A percentile compares a stretch with the other conserved stretches of the same genome.
Conservation (phyloP, 1,140 invertebrate genomes). For the Drosophila elegans region DNA sequence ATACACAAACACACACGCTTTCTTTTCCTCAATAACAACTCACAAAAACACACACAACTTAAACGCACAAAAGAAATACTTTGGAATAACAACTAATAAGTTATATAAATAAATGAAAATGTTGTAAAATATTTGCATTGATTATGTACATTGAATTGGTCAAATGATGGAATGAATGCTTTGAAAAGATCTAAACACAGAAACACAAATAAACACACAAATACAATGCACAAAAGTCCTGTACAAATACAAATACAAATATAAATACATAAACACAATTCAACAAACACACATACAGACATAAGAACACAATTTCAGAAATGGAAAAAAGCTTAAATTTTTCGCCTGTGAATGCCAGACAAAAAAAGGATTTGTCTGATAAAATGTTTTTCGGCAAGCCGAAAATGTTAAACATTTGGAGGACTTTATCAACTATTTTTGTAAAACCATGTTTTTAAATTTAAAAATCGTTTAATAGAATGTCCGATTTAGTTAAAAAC, state of each 20-base stretch:
- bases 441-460: no score
- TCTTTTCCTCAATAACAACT: constrained; percentile 13
- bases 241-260: constrained; percentile 17
- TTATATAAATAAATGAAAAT: constrained; percentile 37
- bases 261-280: constrained; percentile 28
- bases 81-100: constrained; percentile 29
- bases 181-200: constrained; percentile 36
- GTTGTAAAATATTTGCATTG: constrained; percentile 55
- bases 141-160: constrained; percentile 65
- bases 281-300: constrained; percentile 27
- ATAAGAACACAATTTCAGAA: constrained; percentile 39
- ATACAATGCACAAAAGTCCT: constrained; percentile 14
- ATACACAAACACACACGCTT: constrained; percentile 15
- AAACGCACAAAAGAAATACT: constrained; percentile 26
- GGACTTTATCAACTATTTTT: neutral
- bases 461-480: no score
- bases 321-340: constrained; percentile 30
- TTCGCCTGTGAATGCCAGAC: constrained; percentile 51
- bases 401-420: constrained; percentile 25
- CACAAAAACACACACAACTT: constrained; percentile 16
- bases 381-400: constrained; percentile 15
- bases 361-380: constrained; percentile 21
- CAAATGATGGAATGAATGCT: constrained; percentile 45
- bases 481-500: no score
- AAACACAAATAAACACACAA: constrained; percentile 23